phyloP scores from a whole-genome alignment of 1,140 invertebrate genomes.

The Drosophila quadrilineata region DNA sequence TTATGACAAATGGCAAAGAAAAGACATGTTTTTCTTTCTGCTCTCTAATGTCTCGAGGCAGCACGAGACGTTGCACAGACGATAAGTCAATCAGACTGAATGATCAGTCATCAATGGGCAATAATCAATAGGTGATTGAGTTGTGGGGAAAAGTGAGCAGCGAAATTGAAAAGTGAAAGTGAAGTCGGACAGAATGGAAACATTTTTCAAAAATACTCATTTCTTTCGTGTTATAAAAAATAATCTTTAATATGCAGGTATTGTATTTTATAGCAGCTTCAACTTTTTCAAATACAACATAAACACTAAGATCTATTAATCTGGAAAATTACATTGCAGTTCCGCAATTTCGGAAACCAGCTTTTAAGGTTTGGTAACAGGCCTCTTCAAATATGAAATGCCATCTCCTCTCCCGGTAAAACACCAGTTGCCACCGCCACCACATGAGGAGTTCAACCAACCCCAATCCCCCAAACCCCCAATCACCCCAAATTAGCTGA shows the following conservation, averaged over 20 bases:
- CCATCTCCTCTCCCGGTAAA: no score
- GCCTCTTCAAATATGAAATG: slow-evolving; percentile 47
- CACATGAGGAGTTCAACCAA: slow-evolving; percentile 35
- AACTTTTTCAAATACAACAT: slow-evolving; percentile 31
- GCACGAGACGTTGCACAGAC: no score
- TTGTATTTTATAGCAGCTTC: slow-evolving; percentile 36
- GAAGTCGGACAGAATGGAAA: slow-evolving; percentile 37
- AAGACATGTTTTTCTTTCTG: slow-evolving; percentile 71
- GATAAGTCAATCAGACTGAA: slow-evolving; percentile 35
- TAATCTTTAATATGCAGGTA: no score
- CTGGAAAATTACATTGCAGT: slow-evolving; percentile 61
- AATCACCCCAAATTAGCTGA: slow-evolving; percentile 2
- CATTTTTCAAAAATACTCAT: slow-evolving; percentile 17
- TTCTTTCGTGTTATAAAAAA: slow-evolving; percentile 46
- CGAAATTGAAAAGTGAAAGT: slow-evolving; percentile 70
- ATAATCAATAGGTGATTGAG: slow-evolving; percentile 72
- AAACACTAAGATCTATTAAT: slow-evolving; percentile 12
- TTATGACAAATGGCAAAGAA: slow-evolving; percentile 66
- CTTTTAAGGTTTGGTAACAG: slow-evolving; percentile 56
- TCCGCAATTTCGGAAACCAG: slow-evolving; percentile 48
- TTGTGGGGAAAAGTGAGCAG: slow-evolving; percentile 60
- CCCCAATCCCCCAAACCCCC: no score
- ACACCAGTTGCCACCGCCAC: slow-evolving; percentile 13
- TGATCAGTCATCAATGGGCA: slow-evolving; percentile 55
- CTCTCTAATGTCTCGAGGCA: not conserved